These are phyloP conservation scores for Trissonchulus latispiculum DNA, from an alignment of 2,888 invertebrate species.

Conservation along the genomic window DNA sequence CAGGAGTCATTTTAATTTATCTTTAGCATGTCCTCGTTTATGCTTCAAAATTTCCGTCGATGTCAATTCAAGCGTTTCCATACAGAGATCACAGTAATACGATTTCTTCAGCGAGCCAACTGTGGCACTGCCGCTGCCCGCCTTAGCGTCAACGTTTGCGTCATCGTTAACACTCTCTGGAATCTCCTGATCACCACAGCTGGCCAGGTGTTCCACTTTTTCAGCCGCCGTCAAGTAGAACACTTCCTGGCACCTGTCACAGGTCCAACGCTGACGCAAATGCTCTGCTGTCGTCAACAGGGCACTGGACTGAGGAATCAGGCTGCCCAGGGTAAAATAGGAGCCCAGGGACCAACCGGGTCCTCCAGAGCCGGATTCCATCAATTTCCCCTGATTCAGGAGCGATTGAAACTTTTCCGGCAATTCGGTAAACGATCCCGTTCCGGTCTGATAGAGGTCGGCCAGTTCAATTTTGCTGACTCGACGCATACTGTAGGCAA, in stretches of 20 bases:
- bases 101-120: constrained; percentile 44
- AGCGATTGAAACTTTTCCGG: constrained; percentile 55
- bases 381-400: constrained; percentile 27
- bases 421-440: constrained; percentile 51
- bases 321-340: not conserved
- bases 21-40: constrained; percentile 50
- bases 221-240: constrained; percentile 59
- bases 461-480: constrained; percentile 74
- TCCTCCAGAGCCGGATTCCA: not conserved
- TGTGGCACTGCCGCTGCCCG: not conserved
- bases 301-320: not conserved
- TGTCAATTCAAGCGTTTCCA: constrained; percentile 58
- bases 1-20: too few relatives aligned
- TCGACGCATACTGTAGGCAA: constrained; percentile 68
- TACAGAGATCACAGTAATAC: constrained; percentile 64
- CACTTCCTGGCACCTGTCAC: constrained; percentile 59
- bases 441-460: constrained; percentile 52
- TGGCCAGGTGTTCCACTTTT: constrained; percentile 61
- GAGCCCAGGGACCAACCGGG: not conserved
- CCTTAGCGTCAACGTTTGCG: not conserved
- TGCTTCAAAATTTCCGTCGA: constrained; percentile 76
- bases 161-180: not conserved
- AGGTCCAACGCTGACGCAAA: constrained; percentile 60
- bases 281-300: constrained; percentile 42
- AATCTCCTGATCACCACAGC: constrained; percentile 43